Evolutionary conservation across 2,113 vertebrate genomes (phyloP), one percentile per base, ranked within the genome.

Genomic region (Panurus biarmicus): DNA sequence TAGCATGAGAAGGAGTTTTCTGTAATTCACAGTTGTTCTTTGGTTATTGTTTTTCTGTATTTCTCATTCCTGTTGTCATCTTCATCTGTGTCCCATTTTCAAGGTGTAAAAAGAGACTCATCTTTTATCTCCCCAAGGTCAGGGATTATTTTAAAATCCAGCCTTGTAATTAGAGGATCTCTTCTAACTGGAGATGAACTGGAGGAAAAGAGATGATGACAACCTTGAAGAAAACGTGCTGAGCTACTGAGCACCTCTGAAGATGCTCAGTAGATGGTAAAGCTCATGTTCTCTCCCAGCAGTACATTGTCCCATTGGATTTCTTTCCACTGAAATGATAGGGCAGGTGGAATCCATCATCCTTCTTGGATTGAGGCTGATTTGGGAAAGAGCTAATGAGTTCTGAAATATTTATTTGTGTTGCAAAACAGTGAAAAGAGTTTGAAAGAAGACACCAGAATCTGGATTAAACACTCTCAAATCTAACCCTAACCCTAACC

Each of bases 341-440:
- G 38, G 51, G 29, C 81, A 89, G 25, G 42, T 73, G 72, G 74
- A 61, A 69, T 92, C 35, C 28, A 42, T 79, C 50, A 61, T 75
- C 51, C 45, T 28, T 35, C 86, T 80, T 75, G 61, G 67, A 87
- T 66, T 6, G 28, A 92, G 33, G 47, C 54, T 94, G 69, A 86
- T 87, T 26, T 89, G 82, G 70, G 77, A 77, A 47, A 82, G 70
- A 96, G 29, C 71, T 81, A 90, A 83, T 58, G 71, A 83, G n/a
- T 56, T 95, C 81, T 87, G 84, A 95, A 96, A 96, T 85, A 90
- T 87, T 93, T 74, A 83, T 89, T 94, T 93, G 71, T 69, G 70
- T 53, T 56, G 45, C 51, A 95, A 94, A 96, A 54, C 36, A 48
- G 72, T 10, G 3, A 82, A 60, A 62, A 57, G 88, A 40, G 42